Conservation (phyloP, 2,797 vertebrate species). For the Champsocephalus gunnari region DNA sequence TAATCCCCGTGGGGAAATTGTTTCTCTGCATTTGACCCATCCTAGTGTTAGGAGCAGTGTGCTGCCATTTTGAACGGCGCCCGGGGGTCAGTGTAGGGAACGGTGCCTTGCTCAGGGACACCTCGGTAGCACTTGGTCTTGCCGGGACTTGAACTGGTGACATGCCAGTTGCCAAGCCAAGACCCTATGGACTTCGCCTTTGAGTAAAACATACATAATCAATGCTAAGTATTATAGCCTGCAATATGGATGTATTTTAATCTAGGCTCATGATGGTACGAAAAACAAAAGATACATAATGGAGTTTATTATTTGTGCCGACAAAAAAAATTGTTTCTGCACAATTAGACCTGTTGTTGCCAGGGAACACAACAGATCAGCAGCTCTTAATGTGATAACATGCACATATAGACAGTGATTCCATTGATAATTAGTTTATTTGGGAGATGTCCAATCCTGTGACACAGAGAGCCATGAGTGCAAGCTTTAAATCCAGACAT, state of each 20-base stretch:
- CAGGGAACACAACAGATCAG: conserved; percentile 15
- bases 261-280: background rate
- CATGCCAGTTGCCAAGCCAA: too few relatives aligned
- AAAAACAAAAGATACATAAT: background rate
- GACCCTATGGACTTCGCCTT: background rate
- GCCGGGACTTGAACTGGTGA: too few relatives aligned
- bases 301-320: background rate
- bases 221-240: background rate
- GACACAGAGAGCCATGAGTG: background rate
- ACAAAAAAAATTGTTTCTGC: background rate
- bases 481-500: conserved; percentile 6
- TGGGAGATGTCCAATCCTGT: background rate
- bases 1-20: too few relatives aligned
- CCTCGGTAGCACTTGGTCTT: too few relatives aligned
- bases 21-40: too few relatives aligned
- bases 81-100: too few relatives aligned
- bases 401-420: conserved; percentile 20
- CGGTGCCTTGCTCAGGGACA: too few relatives aligned
- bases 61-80: too few relatives aligned
- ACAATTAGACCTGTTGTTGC: conserved; percentile 16
- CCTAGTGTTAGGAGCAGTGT: too few relatives aligned
- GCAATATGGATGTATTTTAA: background rate
- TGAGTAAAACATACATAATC: background rate
- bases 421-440: conserved; percentile 22
- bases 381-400: conserved; percentile 20